Conservation (phyloP, 2,113 vertebrate species). For the Ursus arctos region DNA sequence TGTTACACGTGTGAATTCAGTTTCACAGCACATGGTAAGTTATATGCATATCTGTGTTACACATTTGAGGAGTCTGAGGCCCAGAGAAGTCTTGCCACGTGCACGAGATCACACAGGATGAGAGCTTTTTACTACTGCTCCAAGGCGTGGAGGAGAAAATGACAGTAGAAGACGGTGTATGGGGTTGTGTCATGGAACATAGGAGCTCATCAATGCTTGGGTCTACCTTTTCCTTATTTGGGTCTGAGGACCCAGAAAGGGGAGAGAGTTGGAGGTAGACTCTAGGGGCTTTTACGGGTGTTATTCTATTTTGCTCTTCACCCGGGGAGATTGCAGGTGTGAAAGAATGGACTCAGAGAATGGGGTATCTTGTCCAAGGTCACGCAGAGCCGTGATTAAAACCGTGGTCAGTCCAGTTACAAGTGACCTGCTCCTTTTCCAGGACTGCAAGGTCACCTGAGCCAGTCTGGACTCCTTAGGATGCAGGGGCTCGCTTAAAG, state of each 20-base stretch:
- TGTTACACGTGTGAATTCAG: neutral
- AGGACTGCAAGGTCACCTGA: rapidly evolving
- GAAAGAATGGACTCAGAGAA: neutral
- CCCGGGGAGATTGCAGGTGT: neutral
- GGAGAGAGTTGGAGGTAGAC: neutral
- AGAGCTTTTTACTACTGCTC: neutral
- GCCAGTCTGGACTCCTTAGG: neutral
- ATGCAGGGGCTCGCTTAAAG: neutral
- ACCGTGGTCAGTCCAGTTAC: neutral
- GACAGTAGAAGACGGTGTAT: rapidly evolving
- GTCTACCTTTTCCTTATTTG: neutral
- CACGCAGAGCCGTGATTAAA: neutral
- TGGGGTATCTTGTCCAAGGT: neutral
- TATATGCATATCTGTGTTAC: neutral
- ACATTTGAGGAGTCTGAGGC: neutral
- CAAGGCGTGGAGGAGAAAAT: neutral
- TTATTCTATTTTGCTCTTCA: neutral
- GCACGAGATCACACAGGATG: neutral
- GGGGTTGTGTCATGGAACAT: neutral
- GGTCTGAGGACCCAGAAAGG: neutral
- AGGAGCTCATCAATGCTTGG: neutral
- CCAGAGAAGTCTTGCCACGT: neutral
- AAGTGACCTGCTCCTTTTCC: neutral
- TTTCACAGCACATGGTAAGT: neutral
- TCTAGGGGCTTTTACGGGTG: neutral